These are phyloP conservation scores for Mactromeris polynyma DNA, from an alignment of 2,888 invertebrate species.

Conservation along the genomic window DNA sequence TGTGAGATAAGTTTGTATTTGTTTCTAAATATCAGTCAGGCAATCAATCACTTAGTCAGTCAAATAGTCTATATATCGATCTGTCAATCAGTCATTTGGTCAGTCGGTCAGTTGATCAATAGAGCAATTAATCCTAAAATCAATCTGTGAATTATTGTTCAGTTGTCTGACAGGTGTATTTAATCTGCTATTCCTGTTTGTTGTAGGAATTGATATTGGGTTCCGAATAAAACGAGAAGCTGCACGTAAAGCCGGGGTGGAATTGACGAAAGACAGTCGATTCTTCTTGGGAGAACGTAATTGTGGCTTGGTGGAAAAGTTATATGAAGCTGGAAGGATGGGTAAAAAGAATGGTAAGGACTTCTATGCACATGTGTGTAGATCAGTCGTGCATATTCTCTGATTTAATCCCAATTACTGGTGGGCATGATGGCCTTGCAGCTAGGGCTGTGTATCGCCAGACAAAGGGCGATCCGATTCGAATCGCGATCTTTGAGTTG, in stretches of 20 bases:
- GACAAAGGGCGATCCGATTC: no score
- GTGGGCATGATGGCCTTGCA: no score
- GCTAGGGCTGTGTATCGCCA: no score
- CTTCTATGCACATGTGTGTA: not conserved
- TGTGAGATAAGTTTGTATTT: no score
- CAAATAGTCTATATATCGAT: not conserved
- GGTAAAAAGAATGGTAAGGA: slow-evolving; percentile 83
- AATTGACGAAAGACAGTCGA: slow-evolving; percentile 72
- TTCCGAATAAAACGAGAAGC: slow-evolving; percentile 76
- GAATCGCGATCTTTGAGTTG: no score
- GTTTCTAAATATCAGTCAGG: no score
- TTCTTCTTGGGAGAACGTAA: slow-evolving; percentile 78
- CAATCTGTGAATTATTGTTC: not conserved
- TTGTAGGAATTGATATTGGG: slow-evolving; percentile 78
- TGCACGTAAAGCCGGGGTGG: slow-evolving; percentile 74
- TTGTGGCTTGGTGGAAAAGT: slow-evolving; percentile 73
- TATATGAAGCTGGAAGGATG: slow-evolving; percentile 78
- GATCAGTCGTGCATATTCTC: no score
- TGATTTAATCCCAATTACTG: no score
- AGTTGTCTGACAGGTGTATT: not conserved
- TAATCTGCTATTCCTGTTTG: not conserved
- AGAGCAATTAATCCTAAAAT: not conserved
- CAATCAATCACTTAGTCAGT: not conserved
- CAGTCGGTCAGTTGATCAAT: no score
- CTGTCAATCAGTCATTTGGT: no score